These are phyloP conservation scores for Ormia ochracea DNA, from an alignment of 2,888 invertebrate genomes.

Conservation along the genomic window DNA sequence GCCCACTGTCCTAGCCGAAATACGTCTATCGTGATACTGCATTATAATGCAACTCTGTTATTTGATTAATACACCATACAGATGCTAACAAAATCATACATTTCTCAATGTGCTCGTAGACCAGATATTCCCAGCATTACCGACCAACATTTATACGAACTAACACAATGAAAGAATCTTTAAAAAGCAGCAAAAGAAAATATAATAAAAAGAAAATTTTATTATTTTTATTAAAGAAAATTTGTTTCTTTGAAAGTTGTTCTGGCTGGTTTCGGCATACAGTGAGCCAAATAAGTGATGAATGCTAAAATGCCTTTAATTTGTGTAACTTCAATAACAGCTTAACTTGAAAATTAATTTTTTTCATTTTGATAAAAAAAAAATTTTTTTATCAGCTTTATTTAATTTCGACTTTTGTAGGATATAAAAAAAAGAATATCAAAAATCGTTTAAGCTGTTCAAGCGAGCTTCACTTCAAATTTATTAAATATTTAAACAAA, in stretches of 20 bases:
- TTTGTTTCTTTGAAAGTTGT: background rate
- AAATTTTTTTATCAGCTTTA: no score
- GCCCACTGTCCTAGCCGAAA: constrained; percentile 19
- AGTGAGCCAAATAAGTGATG: background rate
- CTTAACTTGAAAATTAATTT: background rate
- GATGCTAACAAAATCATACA: constrained; percentile 52
- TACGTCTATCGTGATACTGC: constrained; percentile 10
- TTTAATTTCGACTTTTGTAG: no score
- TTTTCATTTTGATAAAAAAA: no score
- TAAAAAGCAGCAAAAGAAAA: background rate
- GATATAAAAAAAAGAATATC: no score
- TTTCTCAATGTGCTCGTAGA: background rate
- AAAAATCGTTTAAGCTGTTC: no score
- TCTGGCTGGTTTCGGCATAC: background rate
- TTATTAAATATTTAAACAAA: no score
- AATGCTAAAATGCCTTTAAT: background rate
- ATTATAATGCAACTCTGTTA: constrained; percentile 42
- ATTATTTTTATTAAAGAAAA: background rate
- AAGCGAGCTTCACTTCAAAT: no score
- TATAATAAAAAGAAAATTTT: background rate
- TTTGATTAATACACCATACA: constrained; percentile 57
- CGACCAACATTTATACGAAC: background rate
- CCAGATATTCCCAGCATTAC: background rate
- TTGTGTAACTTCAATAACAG: background rate
- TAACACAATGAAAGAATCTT: background rate